A percentile compares a stretch with the other conserved stretches of the same genome.
Conservation (phyloP, 1,140 invertebrate species). For the Musca vetustissima region DNA sequence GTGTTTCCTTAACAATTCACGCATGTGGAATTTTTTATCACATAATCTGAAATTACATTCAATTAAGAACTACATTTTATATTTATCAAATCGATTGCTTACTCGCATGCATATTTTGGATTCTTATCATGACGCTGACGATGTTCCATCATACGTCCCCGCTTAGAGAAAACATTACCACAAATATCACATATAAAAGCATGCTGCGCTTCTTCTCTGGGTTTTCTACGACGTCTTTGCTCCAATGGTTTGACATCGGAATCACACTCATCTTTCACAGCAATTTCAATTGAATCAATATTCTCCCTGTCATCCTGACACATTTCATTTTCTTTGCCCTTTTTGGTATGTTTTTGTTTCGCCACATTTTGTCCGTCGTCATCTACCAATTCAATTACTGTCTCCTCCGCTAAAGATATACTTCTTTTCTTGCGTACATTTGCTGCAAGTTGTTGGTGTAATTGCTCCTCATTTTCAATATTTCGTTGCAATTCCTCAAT, state of each 20-base stretch:
- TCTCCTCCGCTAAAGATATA: too few relatives aligned
- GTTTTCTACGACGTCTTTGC: conserved; percentile 28
- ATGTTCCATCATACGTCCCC: conserved; percentile 50
- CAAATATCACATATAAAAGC: conserved; percentile 49
- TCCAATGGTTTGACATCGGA: not conserved
- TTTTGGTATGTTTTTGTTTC: not conserved
- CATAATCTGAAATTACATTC: conserved; percentile 36
- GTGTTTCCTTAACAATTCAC: conserved; percentile 49
- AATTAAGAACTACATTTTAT: conserved; percentile 3
- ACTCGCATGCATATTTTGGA: conserved; percentile 49
- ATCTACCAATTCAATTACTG: too few relatives aligned
- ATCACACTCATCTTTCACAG: too few relatives aligned
- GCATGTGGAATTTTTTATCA: conserved; percentile 44
- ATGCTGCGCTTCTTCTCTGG: conserved; percentile 10
- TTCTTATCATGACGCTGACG: conserved; percentile 43
- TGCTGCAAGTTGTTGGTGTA: not conserved
- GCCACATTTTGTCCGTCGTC: too few relatives aligned
- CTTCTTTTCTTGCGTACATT: too few relatives aligned
- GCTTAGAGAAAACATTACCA: conserved; percentile 49
- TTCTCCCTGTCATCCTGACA: not conserved
- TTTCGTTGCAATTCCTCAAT: not conserved
- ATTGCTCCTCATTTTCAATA: not conserved
- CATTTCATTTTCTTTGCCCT: not conserved
- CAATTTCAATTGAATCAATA: too few relatives aligned
- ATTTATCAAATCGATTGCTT: too few relatives aligned